Evolutionary conservation across 2,797 vertebrate genomes (phyloP), one percentile per base, ranked within the genome.

Genomic region (Danio aesculapii): DNA sequence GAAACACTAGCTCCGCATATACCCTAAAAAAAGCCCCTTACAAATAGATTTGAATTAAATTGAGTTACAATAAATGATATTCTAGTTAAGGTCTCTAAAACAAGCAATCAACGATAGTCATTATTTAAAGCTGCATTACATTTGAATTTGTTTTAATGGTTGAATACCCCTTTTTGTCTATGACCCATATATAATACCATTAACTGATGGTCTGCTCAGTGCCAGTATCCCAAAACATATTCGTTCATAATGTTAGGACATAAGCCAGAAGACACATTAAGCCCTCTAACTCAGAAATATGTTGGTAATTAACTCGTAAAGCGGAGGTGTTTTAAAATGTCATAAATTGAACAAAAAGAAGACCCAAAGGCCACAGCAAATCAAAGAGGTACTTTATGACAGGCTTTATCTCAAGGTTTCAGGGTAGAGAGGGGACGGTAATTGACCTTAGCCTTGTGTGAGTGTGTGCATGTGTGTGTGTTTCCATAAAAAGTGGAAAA

Each of bases 241-340:
- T 55, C 73, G 8, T 55, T 79, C 52, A 17, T 73, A 82, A 76
- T 64, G 12, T 41, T 71, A 77, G 84, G 80, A 83, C 73, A 82
- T 63, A 72, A 73, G 84, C 81, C 83, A 84, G 71, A 63, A 82
- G 81, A 85, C 72, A 79, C 82, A 84, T 88, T 85, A 85, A 74
- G 57, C 49, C 64, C 46, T 43, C 62, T 74, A 62, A 19, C 70
- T 74, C 77, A 77, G 81, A 85, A 86, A 88, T 84, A 84, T 81
- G 74, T 77, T 68, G 43, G 47, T 77, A 77, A 84, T 85, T 85
- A 85, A 82, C 81, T 81, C 39, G 50, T 63, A 66, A 80, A 85
- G 85, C 14, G 17, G 71, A 81, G 53, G 70, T 72, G 57, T 81
- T 87, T 87, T 83, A 84, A 84, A 87, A 79, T 58, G 83, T 47